phyloP scores from a whole-genome alignment of 2,113 vertebrate species.

The Sylvia atricapilla region DNA sequence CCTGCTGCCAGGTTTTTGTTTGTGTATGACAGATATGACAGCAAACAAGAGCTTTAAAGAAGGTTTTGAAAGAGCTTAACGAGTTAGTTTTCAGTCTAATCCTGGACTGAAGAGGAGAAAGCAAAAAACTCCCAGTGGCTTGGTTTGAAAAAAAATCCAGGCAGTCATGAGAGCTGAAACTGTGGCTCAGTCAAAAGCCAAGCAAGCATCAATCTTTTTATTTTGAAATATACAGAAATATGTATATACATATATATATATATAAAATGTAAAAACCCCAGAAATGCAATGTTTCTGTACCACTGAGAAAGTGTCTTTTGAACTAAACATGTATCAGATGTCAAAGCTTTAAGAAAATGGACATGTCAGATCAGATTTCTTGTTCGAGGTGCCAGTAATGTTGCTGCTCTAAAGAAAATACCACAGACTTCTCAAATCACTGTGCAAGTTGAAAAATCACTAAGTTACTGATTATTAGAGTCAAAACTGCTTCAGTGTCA shows the following conservation, averaged over 20 bases:
- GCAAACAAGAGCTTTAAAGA: slow-evolving; percentile 1
- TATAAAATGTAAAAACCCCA: neutral
- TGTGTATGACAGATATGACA: slow-evolving; percentile 27
- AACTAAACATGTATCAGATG: neutral
- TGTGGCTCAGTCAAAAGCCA: neutral
- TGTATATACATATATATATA: too few species aligned
- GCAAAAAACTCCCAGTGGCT: neutral
- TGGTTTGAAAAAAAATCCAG: neutral
- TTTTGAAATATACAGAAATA: accelerated
- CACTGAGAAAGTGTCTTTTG: neutral
- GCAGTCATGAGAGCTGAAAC: neutral
- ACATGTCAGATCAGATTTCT: neutral
- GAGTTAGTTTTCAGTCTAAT: neutral
- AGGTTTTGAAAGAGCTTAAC: neutral
- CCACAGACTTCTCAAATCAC: neutral
- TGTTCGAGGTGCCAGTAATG: neutral
- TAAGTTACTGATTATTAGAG: neutral
- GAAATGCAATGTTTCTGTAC: neutral
- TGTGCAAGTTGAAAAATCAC: neutral
- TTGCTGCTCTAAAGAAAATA: neutral
- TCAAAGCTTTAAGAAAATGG: neutral
- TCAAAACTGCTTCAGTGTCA: neutral
- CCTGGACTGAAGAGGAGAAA: neutral
- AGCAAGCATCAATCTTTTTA: neutral
- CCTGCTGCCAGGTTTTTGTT: slow-evolving; percentile 40